Evolutionary conservation across 2,888 invertebrate genomes (phyloP).

Genomic region (Drosophila demipolita): DNA sequence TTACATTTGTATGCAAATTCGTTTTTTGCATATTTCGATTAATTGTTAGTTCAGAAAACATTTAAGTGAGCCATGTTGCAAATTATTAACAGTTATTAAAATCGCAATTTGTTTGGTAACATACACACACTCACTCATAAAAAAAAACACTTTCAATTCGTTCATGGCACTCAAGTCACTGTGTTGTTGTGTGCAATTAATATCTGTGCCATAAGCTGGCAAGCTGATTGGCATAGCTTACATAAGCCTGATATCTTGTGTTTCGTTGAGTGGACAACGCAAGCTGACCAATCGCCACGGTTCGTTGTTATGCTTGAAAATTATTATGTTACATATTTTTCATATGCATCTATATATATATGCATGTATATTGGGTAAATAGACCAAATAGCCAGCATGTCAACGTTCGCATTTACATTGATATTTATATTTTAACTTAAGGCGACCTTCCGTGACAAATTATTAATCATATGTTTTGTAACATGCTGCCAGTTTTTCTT

Average conservation of each 20-base stretch:
- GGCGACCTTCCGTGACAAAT: conserved; percentile 11
- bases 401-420: conserved; percentile 8
- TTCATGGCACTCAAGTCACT: conserved; percentile 60
- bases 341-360: conserved; percentile 26
- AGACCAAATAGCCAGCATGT: conserved; percentile 7
- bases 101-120: conserved; percentile 61
- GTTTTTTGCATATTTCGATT: conserved; percentile 36
- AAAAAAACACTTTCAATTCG: conserved; percentile 57
- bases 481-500: not conserved
- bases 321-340: conserved; percentile 45
- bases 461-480: not conserved
- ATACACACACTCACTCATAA: conserved; percentile 30
- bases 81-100: conserved; percentile 68
- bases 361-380: conserved; percentile 40
- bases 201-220: conserved; percentile 70
- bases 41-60: conserved; percentile 33
- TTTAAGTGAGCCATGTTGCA: conserved; percentile 51
- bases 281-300: conserved; percentile 50
- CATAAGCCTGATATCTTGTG: conserved; percentile 63
- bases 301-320: conserved; percentile 54
- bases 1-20: not conserved
- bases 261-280: conserved; percentile 62
- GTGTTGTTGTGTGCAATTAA: conserved; percentile 68
- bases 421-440: not conserved
- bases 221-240: conserved; percentile 71